A percentile compares a stretch with the other conserved stretches of the same genome.
Conservation (phyloP, 2,888 invertebrate species). For the Therioaphis trifolii region DNA sequence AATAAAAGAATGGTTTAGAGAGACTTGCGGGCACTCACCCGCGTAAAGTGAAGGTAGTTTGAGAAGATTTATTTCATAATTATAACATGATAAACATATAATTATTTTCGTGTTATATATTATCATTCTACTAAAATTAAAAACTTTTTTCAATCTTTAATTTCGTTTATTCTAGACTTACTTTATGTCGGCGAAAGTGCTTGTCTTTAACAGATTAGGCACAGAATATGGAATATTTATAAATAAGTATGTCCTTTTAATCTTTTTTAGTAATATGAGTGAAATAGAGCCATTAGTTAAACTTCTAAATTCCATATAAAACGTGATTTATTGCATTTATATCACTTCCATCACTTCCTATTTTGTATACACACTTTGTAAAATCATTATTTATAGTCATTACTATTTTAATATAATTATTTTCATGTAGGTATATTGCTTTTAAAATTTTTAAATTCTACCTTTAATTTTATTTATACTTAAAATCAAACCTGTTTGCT, state of each 20-base stretch:
- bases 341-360: not conserved
- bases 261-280: slow-evolving; percentile 36
- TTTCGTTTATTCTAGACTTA: slow-evolving; percentile 48
- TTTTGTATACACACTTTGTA: not conserved
- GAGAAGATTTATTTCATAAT: no score
- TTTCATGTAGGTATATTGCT: slow-evolving; percentile 30
- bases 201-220: slow-evolving; percentile 33
- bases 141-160: slow-evolving; percentile 32
- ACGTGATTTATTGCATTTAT: slow-evolving; percentile 13
- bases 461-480: not conserved
- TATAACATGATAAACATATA: no score
- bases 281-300: slow-evolving; percentile 43
- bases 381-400: not conserved
- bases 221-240: slow-evolving; percentile 45
- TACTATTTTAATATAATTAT: not conserved
- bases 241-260: slow-evolving; percentile 45
- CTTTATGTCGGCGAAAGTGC: slow-evolving; percentile 45
- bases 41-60: no score
- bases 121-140: not conserved
- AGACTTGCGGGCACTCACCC: no score
- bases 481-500: not conserved
- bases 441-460: no score
- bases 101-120: not conserved
- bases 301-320: slow-evolving; percentile 22
- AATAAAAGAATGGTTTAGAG: no score